phyloP scores from a whole-genome alignment of 1,140 invertebrate genomes.

The Philotrypesis tridentata region DNA sequence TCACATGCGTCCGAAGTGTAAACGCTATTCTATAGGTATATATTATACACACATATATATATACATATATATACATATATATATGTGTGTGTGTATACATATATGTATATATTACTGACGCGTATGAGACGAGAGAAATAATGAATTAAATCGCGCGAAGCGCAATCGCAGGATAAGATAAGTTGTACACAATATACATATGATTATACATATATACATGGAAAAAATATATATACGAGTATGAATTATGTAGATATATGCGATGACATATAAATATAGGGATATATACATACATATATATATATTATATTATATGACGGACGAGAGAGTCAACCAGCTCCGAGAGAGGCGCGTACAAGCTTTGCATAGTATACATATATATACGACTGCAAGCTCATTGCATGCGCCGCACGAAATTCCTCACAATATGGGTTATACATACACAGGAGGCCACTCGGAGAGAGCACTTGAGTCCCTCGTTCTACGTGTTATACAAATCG shows the following conservation, averaged over 20 bases:
- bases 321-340: slow-evolving; percentile 21
- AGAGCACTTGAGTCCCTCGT: slow-evolving; percentile 26
- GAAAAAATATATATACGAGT: slow-evolving; percentile 29
- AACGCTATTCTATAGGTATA: neutral
- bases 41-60: no score
- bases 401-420: neutral
- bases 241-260: slow-evolving; percentile 12
- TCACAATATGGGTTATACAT: no score
- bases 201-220: slow-evolving; percentile 16
- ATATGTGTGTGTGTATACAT: neutral
- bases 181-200: slow-evolving; percentile 47
- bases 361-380: neutral
- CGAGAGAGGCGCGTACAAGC: neutral
- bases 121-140: neutral
- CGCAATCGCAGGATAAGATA: slow-evolving; percentile 28
- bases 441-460: slow-evolving; percentile 5
- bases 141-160: slow-evolving; percentile 17
- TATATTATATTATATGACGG: slow-evolving; percentile 4
- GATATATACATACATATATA: slow-evolving; percentile 27
- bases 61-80: slow-evolving; percentile 45
- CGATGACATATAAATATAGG: no score
- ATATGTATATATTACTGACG: neutral
- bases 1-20: neutral
- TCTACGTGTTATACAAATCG: slow-evolving; percentile 36
- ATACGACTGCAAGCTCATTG: neutral